A percentile compares a stretch with the other conserved stretches of the same genome.
These are phyloP conservation scores for Drosophila kohkoa DNA, from an alignment of 1,140 invertebrate genomes.

Conservation along the genomic window DNA sequence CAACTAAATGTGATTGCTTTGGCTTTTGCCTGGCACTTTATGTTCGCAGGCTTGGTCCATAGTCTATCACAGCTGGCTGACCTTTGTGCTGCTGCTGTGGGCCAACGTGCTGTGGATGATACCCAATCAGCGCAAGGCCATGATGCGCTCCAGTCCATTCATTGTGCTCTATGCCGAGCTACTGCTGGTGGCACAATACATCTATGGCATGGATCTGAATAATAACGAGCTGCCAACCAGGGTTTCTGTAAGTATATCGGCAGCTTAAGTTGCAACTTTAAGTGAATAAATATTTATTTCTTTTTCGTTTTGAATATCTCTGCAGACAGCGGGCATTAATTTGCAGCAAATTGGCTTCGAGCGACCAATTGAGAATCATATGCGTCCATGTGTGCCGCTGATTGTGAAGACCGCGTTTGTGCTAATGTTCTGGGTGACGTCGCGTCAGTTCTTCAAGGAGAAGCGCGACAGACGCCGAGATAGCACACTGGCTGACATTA, in stretches of 20 bases:
- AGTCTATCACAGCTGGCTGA: constrained; percentile 98
- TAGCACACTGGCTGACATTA: constrained; percentile 90
- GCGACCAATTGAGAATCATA: constrained; percentile 86
- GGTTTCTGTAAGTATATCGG: constrained; percentile 71
- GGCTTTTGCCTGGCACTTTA: background rate
- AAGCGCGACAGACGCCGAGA: constrained; percentile 87
- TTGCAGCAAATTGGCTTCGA: constrained; percentile 94
- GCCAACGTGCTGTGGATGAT: constrained; percentile 98
- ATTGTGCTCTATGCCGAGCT: constrained; percentile 96
- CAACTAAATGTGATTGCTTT: background rate
- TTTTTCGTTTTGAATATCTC: background rate
- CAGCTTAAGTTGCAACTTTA: background rate
- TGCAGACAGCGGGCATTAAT: constrained; percentile 87
- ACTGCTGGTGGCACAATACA: constrained; percentile 94
- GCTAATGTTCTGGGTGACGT: constrained; percentile 97
- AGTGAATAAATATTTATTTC: background rate
- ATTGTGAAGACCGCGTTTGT: constrained; percentile 95
- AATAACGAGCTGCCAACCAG: constrained; percentile 92
- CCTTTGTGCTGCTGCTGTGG: constrained; percentile 96
- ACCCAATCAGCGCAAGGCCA: constrained; percentile 95
- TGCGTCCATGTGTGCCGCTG: constrained; percentile 91
- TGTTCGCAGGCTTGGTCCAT: constrained; percentile 96
- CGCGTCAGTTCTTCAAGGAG: constrained; percentile 95
- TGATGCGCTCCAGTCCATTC: constrained; percentile 95
- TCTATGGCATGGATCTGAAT: constrained; percentile 95